Evolutionary conservation across 1,140 invertebrate genomes (phyloP), one percentile per base, ranked within the genome.

Genomic region (Berghia stephanieae): DNA sequence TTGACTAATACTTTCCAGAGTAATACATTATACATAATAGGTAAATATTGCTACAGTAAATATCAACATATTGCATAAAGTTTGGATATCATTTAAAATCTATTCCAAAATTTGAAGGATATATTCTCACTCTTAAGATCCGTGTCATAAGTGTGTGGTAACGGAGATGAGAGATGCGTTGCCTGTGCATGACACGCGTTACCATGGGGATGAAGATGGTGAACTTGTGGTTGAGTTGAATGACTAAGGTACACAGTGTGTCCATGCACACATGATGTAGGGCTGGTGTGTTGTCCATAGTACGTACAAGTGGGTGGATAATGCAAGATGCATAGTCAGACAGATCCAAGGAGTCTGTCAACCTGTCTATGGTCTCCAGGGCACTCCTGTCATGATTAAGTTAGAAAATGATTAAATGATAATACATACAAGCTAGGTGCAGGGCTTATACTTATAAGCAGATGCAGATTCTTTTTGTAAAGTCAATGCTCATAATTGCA

Each of bases 171-270:
- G 90, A 90, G 43, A 98, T 96, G 83, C 93, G 93, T 84, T 98
- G 95, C 82, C 95, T 95, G 0, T 88, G 90, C 43, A 97, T 92
- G 0, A 95, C 93, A 87, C 94, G 95, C 81, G 95, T 94, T 1
- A 98, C 95, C 82, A 98, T 92, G 1, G 96, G 95, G 81, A 98
- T 94, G 85, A 98, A 99, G 44, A 98, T 95, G 78, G 93, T 92
- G 88, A 95, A 99, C 84, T 96, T 97, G 60, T 94, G 93, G 0
- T 96, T 96, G 46, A 99, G 90, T 87, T 98, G 96, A 24, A 94
- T 91, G 4, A 97, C 93, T 49, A 99, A 86, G 0, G 96, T 93
- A 83, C 95, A 95, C 0, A 99, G 90, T 0, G 96, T 96, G 69
- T 98, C 95, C 95, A 99, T 97, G 0, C 95, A 95, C 6, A 93